phyloP scores from a whole-genome alignment of 1,140 invertebrate species.

The Lucilia cuprina region DNA sequence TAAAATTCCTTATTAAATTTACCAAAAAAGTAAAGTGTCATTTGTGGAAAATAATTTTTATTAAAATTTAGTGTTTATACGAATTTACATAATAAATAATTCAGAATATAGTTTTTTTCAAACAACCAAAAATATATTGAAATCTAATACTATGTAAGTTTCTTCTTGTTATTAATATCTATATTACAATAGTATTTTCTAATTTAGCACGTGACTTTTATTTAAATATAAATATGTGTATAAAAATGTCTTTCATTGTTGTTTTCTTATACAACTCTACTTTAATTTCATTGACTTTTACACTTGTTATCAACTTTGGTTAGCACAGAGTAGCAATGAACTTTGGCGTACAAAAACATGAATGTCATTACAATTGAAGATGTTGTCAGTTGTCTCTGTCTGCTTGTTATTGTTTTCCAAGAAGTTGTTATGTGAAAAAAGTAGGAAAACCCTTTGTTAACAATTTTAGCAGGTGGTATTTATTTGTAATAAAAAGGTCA shows the following conservation, averaged over 20 bases:
- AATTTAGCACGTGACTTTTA: conserved; percentile 2
- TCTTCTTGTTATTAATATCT: background rate
- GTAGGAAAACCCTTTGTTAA: too few species aligned
- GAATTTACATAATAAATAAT: too few species aligned
- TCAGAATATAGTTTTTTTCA: too few species aligned
- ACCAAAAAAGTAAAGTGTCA: too few species aligned
- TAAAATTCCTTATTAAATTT: background rate
- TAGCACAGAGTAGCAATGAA: background rate
- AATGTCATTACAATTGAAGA: background rate
- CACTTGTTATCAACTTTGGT: background rate
- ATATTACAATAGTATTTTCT: background rate
- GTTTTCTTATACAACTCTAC: background rate
- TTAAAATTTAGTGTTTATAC: too few species aligned
- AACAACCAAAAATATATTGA: too few species aligned
- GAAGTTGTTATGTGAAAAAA: too few species aligned
- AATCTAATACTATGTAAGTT: background rate
- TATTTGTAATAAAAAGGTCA: too few species aligned
- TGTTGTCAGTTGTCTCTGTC: background rate
- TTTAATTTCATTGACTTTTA: background rate
- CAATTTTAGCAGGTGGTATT: too few species aligned
- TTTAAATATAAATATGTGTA: background rate
- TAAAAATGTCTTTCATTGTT: background rate
- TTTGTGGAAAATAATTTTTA: too few species aligned
- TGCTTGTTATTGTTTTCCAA: too few species aligned
- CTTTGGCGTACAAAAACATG: background rate